Evolutionary conservation across 2,888 invertebrate species (phyloP), one percentile per base, ranked within the genome.

Genomic region (Epicampocera succincta): DNA sequence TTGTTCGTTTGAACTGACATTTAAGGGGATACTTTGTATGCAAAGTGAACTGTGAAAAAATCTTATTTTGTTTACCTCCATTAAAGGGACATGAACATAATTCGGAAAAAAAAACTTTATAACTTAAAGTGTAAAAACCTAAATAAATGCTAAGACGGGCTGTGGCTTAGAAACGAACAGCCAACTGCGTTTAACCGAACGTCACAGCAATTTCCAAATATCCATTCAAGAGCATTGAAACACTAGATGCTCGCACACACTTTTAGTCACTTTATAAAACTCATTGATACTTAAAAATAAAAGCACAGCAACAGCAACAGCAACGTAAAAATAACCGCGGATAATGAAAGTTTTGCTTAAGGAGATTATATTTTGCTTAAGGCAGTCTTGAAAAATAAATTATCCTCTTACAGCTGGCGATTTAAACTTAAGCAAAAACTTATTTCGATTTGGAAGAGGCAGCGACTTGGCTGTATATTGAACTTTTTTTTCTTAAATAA

Each of bases 21-120:
- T 89, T 87, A 88, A 88, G 85, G 86, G 85, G 86, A 85, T 85
- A 87, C 88, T 88, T 88, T 88, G 86, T 88, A 89, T 88, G 88
- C 89, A 89, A 88, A 88, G 86, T 88, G 87, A 86, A 58, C 48
- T 68, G 63, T 63, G 46, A 86, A 87, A 88, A 87, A 87, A 68
- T 79, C 72, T 79, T 54, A 54, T 68, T 74, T 33, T 80, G 80
- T 76, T 82, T 78, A 52, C 21, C 29, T 38, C 58, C n/a, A n/a
- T 71, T 65, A 50, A 69, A 54, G 25, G 50, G 65, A 71, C 58
- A 65, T 38, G 25, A 21, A 54, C 21, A 60, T 61, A 40, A 21
- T 13, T 5, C 50, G 15, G 4, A 48, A 15, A 29, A 63, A 44
- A 42, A 50, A 50, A 29, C 3, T 15, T 9, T 13, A 13, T 44